Conservation (phyloP, 2,797 vertebrate genomes). For the Hippopotamyrus pictus region DNA sequence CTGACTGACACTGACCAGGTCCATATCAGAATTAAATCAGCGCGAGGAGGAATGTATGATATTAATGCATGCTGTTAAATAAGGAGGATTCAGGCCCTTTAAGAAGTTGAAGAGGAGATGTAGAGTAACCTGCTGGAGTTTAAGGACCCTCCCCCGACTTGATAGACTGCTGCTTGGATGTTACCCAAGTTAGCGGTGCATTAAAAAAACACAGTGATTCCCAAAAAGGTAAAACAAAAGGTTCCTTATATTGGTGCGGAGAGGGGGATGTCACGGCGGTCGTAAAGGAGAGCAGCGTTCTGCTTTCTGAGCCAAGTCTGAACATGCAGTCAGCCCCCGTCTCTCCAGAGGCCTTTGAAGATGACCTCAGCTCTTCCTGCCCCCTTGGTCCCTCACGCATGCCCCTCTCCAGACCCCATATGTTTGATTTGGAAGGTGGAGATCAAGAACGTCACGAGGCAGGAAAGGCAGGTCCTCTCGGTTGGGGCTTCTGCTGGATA, state of each 20-base stretch:
- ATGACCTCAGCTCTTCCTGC: conserved; percentile 10
- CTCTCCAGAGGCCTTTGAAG: conserved; percentile 5
- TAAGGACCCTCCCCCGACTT: neutral
- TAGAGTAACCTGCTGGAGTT: neutral
- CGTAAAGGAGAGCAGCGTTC: neutral
- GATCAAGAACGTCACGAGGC: neutral
- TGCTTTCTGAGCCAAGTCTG: neutral
- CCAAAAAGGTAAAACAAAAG: conserved; percentile 14
- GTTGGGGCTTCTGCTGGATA: neutral
- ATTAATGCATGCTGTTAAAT: neutral
- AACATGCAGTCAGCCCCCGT: neutral
- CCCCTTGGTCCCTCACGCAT: neutral
- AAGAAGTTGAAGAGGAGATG: neutral
- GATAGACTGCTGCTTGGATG: neutral
- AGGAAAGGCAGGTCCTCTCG: neutral
- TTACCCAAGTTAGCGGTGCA: neutral
- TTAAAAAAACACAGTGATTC: neutral
- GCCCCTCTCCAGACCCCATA: neutral
- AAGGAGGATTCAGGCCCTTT: neutral
- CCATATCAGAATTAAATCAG: neutral
- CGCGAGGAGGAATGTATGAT: neutral
- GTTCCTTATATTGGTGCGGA: neutral
- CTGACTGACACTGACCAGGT: neutral
- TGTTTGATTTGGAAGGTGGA: neutral
- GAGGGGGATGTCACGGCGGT: neutral